These are phyloP conservation scores for Gavialis gangeticus DNA, from an alignment of 2,113 vertebrate species.

Conservation along the genomic window DNA sequence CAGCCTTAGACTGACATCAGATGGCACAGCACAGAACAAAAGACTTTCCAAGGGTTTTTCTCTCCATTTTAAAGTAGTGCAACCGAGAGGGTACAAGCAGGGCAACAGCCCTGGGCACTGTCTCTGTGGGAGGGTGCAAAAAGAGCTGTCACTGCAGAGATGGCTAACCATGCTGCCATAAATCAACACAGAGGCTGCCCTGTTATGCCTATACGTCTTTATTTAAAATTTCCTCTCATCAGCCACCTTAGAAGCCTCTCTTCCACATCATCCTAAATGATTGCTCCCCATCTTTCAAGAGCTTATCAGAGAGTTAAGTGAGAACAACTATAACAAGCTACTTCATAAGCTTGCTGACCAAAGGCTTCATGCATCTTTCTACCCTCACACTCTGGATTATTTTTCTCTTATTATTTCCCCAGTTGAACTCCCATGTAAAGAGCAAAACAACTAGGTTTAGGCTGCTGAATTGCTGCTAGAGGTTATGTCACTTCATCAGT, in stretches of 20 bases:
- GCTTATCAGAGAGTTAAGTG: not conserved
- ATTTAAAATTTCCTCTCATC: not conserved
- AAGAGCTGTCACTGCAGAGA: too few species aligned
- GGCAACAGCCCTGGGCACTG: too few species aligned
- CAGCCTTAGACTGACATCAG: not conserved
- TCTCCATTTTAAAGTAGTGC: too few species aligned
- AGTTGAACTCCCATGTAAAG: not conserved
- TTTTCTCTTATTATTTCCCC: fast-evolving
- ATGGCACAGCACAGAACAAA: not conserved
- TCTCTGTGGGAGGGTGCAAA: too few species aligned
- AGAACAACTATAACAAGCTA: not conserved
- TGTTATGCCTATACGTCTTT: not conserved
- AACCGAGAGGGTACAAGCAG: too few species aligned
- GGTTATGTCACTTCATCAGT: not conserved
- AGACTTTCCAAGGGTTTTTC: not conserved
- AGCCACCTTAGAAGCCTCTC: not conserved
- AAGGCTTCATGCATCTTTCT: not conserved
- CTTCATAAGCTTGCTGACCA: not conserved
- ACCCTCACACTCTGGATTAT: fast-evolving
- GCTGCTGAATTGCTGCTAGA: not conserved
- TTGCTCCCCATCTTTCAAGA: not conserved
- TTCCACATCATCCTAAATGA: not conserved
- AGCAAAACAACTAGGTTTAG: not conserved
- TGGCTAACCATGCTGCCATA: not conserved
- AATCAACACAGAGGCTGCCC: not conserved